phyloP scores from a whole-genome alignment of 2,888 invertebrate species.

The Bembecia ichneumoniformis region DNA sequence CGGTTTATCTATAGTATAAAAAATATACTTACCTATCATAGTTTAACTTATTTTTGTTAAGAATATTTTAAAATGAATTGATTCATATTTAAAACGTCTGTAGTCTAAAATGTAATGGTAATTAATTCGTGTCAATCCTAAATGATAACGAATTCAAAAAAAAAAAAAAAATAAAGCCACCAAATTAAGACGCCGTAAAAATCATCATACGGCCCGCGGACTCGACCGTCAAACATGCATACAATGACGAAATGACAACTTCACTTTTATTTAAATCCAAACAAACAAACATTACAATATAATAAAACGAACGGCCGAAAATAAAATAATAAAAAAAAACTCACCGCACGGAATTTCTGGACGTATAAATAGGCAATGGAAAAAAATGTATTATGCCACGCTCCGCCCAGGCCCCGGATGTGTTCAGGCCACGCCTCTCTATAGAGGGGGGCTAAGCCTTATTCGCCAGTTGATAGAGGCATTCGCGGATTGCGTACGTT shows the following conservation, averaged over 20 bases:
- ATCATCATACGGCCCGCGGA: slow-evolving; percentile 17
- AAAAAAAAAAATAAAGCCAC: slow-evolving; percentile 1
- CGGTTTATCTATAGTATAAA: too few relatives aligned
- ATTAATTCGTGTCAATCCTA: neutral
- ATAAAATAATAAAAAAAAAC: slow-evolving; percentile 33
- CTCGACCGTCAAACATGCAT: slow-evolving; percentile 15
- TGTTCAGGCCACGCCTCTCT: slow-evolving; percentile 37
- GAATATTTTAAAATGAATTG: too few relatives aligned
- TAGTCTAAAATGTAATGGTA: neutral
- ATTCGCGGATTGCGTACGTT: slow-evolving; percentile 53
- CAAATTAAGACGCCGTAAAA: slow-evolving; percentile 38
- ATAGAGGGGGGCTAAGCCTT: slow-evolving; percentile 32
- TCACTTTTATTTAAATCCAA: slow-evolving; percentile 46
- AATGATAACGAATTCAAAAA: neutral
- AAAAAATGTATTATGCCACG: slow-evolving; percentile 24
- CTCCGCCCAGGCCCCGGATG: slow-evolving; percentile 36
- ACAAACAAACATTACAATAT: slow-evolving; percentile 57
- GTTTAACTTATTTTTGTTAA: too few relatives aligned
- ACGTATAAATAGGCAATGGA: slow-evolving; percentile 40
- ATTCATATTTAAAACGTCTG: too few relatives aligned
- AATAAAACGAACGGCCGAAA: slow-evolving; percentile 40
- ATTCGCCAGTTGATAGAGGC: slow-evolving; percentile 53
- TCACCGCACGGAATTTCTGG: slow-evolving; percentile 18
- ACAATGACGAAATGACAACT: slow-evolving; percentile 44
- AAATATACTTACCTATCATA: too few relatives aligned